phyloP scores from a whole-genome alignment of 2,888 invertebrate genomes.

The Scrobipalpa costella region DNA sequence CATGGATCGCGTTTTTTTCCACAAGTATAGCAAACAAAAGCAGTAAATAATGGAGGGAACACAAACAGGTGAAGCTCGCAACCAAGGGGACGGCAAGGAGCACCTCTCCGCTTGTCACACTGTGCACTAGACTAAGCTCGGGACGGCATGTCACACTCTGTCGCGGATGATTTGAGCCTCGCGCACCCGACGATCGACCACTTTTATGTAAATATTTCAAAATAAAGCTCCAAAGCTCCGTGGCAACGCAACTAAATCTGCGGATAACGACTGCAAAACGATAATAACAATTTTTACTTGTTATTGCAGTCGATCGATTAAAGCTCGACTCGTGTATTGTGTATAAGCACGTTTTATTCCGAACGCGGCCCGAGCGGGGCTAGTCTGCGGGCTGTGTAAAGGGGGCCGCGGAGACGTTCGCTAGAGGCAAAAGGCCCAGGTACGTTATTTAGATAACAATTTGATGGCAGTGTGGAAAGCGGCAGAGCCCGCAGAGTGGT shows the following conservation, averaged over 20 bases:
- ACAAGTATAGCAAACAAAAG: conserved; percentile 66
- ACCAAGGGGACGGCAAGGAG: conserved; percentile 66
- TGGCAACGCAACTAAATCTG: conserved; percentile 67
- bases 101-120: conserved; percentile 65
- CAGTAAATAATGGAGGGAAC: conserved; percentile 55
- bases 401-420: conserved; percentile 57
- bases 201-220: conserved; percentile 48
- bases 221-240: conserved; percentile 52
- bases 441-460: conserved; percentile 71
- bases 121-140: conserved; percentile 77
- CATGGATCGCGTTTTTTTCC: conserved; percentile 79
- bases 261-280: conserved; percentile 64
- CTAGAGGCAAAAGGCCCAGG: conserved; percentile 61
- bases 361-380: conserved; percentile 37
- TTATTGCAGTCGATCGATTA: conserved; percentile 78
- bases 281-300: conserved; percentile 71
- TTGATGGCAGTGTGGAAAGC: conserved; percentile 74
- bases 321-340: conserved; percentile 63
- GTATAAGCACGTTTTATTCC: conserved; percentile 53
- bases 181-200: conserved; percentile 50
- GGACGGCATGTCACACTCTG: conserved; percentile 65
- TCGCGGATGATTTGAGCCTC: conserved; percentile 42
- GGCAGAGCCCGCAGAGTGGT: conserved; percentile 73
- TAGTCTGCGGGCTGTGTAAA: conserved; percentile 7
- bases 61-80: conserved; percentile 66